phyloP scores from a whole-genome alignment of 2,113 vertebrate species.

The Brienomyrus brachyistius region DNA sequence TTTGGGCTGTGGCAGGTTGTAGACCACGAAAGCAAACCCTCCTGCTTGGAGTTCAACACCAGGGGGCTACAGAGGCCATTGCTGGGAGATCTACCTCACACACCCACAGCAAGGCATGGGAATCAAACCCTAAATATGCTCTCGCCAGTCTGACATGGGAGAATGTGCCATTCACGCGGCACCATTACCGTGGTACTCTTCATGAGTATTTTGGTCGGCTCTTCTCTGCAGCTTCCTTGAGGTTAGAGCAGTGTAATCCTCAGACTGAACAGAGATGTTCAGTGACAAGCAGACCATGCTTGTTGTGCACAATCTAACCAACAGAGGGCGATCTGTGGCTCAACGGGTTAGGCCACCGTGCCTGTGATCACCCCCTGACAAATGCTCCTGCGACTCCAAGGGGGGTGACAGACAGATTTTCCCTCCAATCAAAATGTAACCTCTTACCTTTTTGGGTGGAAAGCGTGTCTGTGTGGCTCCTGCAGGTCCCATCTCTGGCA shows the following conservation, averaged over 20 bases:
- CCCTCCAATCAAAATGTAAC: background rate
- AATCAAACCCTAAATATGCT: background rate
- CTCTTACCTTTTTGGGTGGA: conserved; percentile 83
- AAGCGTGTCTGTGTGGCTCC: conserved; percentile 80
- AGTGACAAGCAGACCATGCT: background rate
- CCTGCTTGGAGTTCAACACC: background rate
- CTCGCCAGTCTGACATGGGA: background rate
- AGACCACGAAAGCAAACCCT: background rate
- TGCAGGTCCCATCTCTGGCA: conserved; percentile 91
- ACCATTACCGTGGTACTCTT: background rate
- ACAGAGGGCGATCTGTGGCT: background rate
- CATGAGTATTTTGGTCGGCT: background rate
- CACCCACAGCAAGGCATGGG: background rate
- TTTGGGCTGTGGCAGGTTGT: background rate
- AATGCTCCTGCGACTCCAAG: background rate
- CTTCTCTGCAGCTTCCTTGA: background rate
- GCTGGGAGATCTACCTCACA: background rate
- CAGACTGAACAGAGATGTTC: background rate
- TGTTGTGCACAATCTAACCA: background rate
- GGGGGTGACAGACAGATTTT: background rate
- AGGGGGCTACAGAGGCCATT: background rate
- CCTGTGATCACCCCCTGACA: background rate
- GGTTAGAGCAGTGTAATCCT: background rate
- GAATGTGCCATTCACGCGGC: background rate
- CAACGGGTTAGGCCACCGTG: background rate